A percentile compares a stretch with the other conserved stretches of the same genome.
These are phyloP conservation scores for Hippocampus barbouri DNA, from an alignment of 2,113 vertebrate genomes.

Conservation along the genomic window DNA sequence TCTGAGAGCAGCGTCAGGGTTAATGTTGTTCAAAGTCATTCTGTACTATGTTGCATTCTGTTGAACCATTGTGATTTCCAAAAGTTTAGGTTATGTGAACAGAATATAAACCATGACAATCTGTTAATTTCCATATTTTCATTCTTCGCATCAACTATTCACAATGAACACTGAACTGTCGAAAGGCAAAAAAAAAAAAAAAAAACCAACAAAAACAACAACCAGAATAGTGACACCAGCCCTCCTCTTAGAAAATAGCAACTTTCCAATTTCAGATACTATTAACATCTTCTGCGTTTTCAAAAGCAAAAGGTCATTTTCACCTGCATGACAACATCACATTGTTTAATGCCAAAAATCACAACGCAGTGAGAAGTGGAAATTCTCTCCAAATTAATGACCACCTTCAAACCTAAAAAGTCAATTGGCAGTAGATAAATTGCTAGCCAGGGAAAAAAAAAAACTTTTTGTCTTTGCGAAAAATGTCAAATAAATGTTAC, in stretches of 20 bases:
- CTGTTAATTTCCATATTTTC: neutral
- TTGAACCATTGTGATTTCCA: neutral
- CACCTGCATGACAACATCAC: neutral
- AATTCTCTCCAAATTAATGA: neutral
- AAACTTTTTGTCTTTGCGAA: neutral
- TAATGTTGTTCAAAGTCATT: slow-evolving; percentile 5
- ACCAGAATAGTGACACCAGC: neutral
- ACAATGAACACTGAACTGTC: neutral
- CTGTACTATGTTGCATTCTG: neutral
- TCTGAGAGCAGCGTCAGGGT: neutral
- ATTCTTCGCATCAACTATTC: neutral
- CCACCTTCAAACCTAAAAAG: neutral
- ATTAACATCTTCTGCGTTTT: neutral
- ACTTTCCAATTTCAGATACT: neutral
- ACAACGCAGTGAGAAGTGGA: neutral
- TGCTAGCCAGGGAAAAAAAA: neutral
- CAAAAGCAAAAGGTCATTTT: neutral
- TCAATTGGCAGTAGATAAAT: neutral
- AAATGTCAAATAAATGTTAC: neutral
- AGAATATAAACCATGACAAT: neutral
- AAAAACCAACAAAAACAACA: neutral
- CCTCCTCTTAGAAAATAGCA: neutral
- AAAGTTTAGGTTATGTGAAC: neutral
- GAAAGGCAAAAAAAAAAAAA: neutral
- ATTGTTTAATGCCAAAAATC: slow-evolving; percentile 1